Evolutionary conservation across 2,888 invertebrate species (phyloP).

Genomic region (Ellobium chinense): DNA sequence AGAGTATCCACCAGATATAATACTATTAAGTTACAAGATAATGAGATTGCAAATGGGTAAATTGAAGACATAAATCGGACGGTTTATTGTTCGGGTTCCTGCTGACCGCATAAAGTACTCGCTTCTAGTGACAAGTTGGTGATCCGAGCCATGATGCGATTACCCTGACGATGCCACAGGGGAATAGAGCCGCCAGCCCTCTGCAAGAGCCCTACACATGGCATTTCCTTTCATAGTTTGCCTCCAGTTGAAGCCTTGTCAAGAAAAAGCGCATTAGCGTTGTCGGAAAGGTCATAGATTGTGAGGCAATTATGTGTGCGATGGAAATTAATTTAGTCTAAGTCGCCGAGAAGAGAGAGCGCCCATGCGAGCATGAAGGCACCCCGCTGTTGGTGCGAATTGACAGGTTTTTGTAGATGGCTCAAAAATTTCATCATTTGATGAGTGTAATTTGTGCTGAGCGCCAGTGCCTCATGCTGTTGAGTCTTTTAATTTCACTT

Average conservation of each 20-base stretch:
- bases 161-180: not conserved
- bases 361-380: not conserved
- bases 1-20: not conserved
- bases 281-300: conserved; percentile 26
- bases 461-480: not conserved
- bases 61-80: too few relatives aligned
- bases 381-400: not conserved
- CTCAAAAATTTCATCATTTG: not conserved
- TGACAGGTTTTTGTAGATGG: conserved; percentile 1
- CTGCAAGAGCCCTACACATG: not conserved
- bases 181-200: not conserved
- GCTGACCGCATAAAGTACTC: too few relatives aligned
- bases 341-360: not conserved
- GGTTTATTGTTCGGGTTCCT: too few relatives aligned
- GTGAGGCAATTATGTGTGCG: conserved; percentile 27
- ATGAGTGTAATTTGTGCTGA: not conserved
- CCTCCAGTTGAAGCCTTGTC: not conserved
- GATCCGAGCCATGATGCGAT: conserved; percentile 14
- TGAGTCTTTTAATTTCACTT: not conserved
- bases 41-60: not conserved
- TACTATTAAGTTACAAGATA: conserved; percentile 21
- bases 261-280: conserved; percentile 11
- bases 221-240: not conserved
- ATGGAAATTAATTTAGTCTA: conserved; percentile 29
- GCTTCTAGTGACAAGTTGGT: too few relatives aligned